Conservation (phyloP, 2,113 vertebrate species). For the Erinaceus europaeus region DNA sequence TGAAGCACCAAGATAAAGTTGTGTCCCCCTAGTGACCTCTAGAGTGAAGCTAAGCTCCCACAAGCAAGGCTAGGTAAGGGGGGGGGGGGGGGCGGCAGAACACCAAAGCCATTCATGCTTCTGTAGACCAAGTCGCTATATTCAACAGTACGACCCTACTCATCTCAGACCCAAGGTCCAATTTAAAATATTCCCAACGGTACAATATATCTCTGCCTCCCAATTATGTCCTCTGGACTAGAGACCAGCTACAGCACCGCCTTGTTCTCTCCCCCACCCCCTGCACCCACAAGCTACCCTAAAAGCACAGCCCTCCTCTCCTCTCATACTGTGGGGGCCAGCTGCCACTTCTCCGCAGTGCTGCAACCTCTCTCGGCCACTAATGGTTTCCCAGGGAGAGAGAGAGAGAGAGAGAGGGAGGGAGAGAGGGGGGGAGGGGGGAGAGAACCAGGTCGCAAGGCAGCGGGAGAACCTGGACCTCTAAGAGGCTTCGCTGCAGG, state of each 20-base stretch:
- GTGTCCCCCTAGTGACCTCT: slow-evolving; percentile 70
- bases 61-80: neutral
- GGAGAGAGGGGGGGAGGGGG: no score
- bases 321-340: neutral
- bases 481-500: no score
- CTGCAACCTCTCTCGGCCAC: neutral
- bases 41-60: slow-evolving; percentile 24
- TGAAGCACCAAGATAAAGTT: slow-evolving; percentile 20
- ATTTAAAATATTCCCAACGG: neutral
- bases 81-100: fast-evolving
- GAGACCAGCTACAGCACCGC: neutral
- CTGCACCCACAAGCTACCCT: neutral
- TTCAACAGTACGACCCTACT: neutral
- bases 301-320: neutral
- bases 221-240: neutral
- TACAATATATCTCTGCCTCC: neutral
- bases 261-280: neutral
- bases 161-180: neutral
- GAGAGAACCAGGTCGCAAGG: no score
- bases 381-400: no score
- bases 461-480: no score
- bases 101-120: fast-evolving
- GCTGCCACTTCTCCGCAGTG: neutral
- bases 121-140: neutral
- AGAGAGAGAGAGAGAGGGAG: no score